A percentile compares a stretch with the other conserved stretches of the same genome.
Conservation (phyloP, 2,113 vertebrate genomes). For the Callorhinus ursinus region DNA sequence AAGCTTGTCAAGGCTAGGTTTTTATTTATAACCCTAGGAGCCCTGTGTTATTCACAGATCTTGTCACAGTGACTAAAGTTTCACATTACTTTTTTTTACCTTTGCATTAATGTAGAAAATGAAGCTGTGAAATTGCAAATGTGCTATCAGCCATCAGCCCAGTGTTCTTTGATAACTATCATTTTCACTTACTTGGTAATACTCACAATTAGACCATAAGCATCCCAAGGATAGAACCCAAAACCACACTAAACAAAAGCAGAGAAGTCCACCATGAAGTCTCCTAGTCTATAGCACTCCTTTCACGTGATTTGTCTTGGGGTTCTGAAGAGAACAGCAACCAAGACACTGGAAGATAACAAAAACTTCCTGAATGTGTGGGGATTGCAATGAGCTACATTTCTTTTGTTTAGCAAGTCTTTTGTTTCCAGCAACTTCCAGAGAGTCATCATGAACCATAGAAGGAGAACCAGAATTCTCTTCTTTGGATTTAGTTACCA, state of each 20-base stretch:
- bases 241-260: background rate
- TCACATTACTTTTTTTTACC: background rate
- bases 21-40: background rate
- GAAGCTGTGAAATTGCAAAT: background rate
- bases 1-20: background rate
- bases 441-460: background rate
- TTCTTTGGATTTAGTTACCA: background rate
- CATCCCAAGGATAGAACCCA: background rate
- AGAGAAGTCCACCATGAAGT: background rate
- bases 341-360: background rate
- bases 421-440: slow-evolving; percentile 28
- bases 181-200: background rate
- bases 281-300: no score
- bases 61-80: slow-evolving; percentile 21
- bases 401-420: background rate
- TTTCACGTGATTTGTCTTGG: background rate
- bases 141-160: background rate
- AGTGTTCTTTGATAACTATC: background rate
- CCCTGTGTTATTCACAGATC: background rate
- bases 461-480: background rate
- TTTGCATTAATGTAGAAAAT: slow-evolving; percentile 10
- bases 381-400: background rate
- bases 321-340: background rate
- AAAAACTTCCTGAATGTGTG: background rate
- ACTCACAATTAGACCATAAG: background rate